A percentile compares a stretch with the other conserved stretches of the same genome.
Evolutionary conservation across 2,797 vertebrate species (phyloP).

Genomic region (Crenuchus spilurus): DNA sequence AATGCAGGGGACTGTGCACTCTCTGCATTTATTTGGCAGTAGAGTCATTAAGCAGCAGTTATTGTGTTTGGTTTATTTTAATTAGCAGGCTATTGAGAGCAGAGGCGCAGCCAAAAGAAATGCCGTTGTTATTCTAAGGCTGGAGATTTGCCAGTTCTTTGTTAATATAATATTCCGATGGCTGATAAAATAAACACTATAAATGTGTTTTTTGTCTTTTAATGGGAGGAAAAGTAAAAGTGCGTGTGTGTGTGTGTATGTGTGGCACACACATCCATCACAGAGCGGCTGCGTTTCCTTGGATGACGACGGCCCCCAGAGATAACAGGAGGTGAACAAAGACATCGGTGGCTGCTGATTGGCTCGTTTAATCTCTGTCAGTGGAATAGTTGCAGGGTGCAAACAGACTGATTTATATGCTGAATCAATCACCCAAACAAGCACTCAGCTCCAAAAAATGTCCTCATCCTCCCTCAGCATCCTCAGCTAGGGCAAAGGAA

Average conservation of each 20-base stretch:
- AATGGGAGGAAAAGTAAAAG: conserved; percentile 9
- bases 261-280: conserved; percentile 59
- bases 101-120: conserved; percentile 27
- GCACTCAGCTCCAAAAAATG: conserved; percentile 19
- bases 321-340: conserved; percentile 61
- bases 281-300: conserved; percentile 48
- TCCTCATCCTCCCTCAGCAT: neutral
- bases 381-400: conserved; percentile 51
- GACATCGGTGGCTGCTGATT: conserved; percentile 57
- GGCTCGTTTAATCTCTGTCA: conserved; percentile 62
- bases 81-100: conserved; percentile 55
- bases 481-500: neutral
- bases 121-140: conserved; percentile 36
- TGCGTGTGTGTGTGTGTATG: conserved; percentile 30
- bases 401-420: conserved; percentile 59
- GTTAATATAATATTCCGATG: conserved; percentile 52
- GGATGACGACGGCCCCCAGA: conserved; percentile 55
- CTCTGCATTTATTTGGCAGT: conserved; percentile 48
- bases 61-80: conserved; percentile 63
- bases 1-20: conserved; percentile 37
- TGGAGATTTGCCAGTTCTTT: conserved; percentile 50
- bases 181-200: conserved; percentile 55
- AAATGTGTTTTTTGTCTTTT: conserved; percentile 9
- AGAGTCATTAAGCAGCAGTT: conserved; percentile 57
- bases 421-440: conserved; percentile 55